Conservation (phyloP, 2,113 vertebrate genomes). For the Phrynocephalus versicolor region DNA sequence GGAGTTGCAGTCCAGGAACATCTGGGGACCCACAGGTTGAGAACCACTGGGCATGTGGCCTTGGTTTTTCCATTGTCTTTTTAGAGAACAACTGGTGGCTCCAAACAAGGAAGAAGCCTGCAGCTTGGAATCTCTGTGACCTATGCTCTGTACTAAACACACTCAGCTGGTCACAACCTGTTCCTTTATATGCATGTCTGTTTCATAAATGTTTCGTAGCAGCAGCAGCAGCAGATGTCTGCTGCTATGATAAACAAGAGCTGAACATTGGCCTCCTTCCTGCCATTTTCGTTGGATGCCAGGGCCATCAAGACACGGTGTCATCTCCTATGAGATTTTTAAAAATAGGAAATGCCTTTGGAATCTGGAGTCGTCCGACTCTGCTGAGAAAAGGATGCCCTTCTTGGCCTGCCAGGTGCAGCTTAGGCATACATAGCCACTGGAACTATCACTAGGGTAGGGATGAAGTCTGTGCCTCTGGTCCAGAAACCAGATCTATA, state of each 20-base stretch:
- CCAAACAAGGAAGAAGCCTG: not conserved
- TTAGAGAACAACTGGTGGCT: not conserved
- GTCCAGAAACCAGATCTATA: not conserved
- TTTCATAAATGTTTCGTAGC: slow-evolving; percentile 13
- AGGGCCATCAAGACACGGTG: not conserved
- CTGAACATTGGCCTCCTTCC: not conserved
- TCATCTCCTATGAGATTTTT: not conserved
- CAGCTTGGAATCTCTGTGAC: not conserved
- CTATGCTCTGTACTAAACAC: not conserved
- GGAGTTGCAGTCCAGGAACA: too few species aligned
- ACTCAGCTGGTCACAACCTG: not conserved
- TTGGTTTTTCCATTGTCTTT: not conserved
- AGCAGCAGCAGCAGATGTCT: not conserved
- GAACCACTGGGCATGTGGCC: too few species aligned
- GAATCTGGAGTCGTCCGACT: not conserved
- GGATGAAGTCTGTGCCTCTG: not conserved
- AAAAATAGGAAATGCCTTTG: not conserved
- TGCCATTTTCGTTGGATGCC: not conserved
- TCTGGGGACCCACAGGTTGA: too few species aligned
- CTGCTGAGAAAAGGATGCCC: not conserved
- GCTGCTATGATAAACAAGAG: slow-evolving; percentile 11
- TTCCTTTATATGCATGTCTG: not conserved
- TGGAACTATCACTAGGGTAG: not conserved
- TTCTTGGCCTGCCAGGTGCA: not conserved
- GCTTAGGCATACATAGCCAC: not conserved